Evolutionary conservation across 2,797 vertebrate genomes (phyloP), one percentile per base, ranked within the genome.

Genomic region (Morelia viridis): DNA sequence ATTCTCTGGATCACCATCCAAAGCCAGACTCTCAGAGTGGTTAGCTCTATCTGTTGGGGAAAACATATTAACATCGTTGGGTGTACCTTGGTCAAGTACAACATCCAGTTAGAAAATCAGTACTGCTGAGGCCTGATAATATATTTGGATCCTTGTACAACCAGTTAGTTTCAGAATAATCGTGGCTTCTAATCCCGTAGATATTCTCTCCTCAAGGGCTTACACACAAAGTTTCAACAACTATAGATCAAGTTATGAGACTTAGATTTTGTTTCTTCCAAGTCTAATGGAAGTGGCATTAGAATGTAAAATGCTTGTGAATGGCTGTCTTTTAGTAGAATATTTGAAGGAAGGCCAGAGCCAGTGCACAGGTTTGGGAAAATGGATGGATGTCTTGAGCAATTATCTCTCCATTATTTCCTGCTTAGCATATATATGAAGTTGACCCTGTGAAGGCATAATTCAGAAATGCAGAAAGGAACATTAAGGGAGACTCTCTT

Each of bases 201-300:
- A 96, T 76, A 90, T 91, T 97, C 97, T 96, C 94, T 96, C 96
- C 95, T 96, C 10, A 11, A 95, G 95, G 95, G 96, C 85, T 84
- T 96, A 87, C 88, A 93, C 91, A 91, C 91, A 90, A 58, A 84
- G 85, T 96, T 97, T 96, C 96, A 96, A 88, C 92, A 97, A 95
- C 95, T 96, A 86, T 93, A 95, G 90, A 61, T 93, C 90, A 64
- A 76, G 88, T 96, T 96, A 93, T 31, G 11, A 94, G 94, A 90
- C 85, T 0, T 28, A 41, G 92, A 93, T 97, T 94, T 95, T 93
- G 91, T 95, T 97, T 96, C 95, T 94, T 93, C 94, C 94, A 96
- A 91, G 93, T 94, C 93, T 96, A 93, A 93, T 91, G 93, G 93
- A 94, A 93, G 62, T 35, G 71, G 56, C 88, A 87, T 95, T 94